Conservation (phyloP, 2,113 vertebrate genomes). For the Petaurus breviceps region DNA sequence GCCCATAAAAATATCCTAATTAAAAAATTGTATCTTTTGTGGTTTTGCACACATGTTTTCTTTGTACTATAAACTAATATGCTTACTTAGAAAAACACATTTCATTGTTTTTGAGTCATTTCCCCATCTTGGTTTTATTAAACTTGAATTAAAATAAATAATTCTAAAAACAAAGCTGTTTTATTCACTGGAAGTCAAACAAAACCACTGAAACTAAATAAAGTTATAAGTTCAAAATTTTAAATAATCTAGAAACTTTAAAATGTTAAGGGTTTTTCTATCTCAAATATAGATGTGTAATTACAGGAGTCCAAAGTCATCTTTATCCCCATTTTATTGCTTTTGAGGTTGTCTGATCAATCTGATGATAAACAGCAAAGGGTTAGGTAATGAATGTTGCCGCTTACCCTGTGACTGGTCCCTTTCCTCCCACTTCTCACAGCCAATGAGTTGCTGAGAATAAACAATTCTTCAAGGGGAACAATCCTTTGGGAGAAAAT, state of each 20-base stretch:
- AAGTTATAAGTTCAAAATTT: slow-evolving; percentile 69
- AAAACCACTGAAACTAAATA: slow-evolving; percentile 66
- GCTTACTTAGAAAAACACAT: slow-evolving; percentile 75
- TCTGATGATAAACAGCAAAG: slow-evolving; percentile 36
- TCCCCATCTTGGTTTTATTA: slow-evolving; percentile 80
- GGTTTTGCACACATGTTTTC: slow-evolving; percentile 67
- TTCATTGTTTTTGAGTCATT: slow-evolving; percentile 80
- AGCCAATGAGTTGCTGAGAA: slow-evolving; percentile 6
- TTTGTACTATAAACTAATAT: slow-evolving; percentile 71
- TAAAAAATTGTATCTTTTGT: slow-evolving; percentile 67
- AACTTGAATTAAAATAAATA: slow-evolving; percentile 79
- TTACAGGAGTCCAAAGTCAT: slow-evolving; percentile 5
- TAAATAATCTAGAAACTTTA: slow-evolving; percentile 56
- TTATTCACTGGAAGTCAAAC: slow-evolving; percentile 65
- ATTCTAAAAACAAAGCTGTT: slow-evolving; percentile 74
- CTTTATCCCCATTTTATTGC: slow-evolving; percentile 26
- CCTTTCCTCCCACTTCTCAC: background rate
- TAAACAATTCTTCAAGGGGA: background rate
- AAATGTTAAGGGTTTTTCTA: slow-evolving; percentile 11
- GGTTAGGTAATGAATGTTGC: slow-evolving; percentile 39
- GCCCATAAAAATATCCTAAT: slow-evolving; percentile 66
- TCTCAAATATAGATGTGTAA: slow-evolving; percentile 49
- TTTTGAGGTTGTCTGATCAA: slow-evolving; percentile 39
- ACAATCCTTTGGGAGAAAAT: slow-evolving; percentile 1
- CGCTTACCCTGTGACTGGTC: background rate